A percentile compares a stretch with the other conserved stretches of the same genome.
phyloP scores from a whole-genome alignment of 1,140 invertebrate genomes.

The Drosophila subpulchrella region DNA sequence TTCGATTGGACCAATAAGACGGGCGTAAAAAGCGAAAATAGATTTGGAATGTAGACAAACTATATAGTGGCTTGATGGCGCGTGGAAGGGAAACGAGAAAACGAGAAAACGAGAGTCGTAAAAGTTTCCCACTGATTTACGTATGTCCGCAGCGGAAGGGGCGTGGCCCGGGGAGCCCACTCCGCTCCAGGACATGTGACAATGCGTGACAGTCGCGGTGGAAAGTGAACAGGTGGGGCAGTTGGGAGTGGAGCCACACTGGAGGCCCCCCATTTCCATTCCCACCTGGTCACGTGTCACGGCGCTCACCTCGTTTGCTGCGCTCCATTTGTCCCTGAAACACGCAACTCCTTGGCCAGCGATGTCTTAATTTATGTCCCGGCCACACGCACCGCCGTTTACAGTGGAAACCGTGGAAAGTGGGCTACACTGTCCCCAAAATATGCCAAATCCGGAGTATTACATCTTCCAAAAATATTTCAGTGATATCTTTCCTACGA shows the following conservation, averaged over 20 bases:
- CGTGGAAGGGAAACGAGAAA: not conserved
- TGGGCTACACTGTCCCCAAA: not conserved
- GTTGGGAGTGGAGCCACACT: constrained; percentile 1
- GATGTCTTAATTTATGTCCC: constrained; percentile 68
- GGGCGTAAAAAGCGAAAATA: constrained; percentile 33
- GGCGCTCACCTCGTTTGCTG: constrained; percentile 7
- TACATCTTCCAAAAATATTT: no score
- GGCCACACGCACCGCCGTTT: constrained; percentile 49
- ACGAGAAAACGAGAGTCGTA: not conserved
- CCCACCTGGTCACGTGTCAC: constrained; percentile 61
- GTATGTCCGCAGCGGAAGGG: constrained; percentile 7
- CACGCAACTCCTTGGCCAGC: constrained; percentile 55
- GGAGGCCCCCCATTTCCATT: not conserved
- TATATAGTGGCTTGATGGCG: not conserved
- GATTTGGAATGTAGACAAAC: constrained; percentile 22
- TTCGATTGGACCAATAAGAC: constrained; percentile 35
- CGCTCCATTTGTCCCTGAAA: constrained; percentile 22
- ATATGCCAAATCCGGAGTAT: not conserved
- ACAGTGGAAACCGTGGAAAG: not conserved
- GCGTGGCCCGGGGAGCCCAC: not conserved
- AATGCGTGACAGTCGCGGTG: constrained; percentile 61
- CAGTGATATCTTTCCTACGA: no score
- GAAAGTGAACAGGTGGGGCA: not conserved
- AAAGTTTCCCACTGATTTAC: constrained; percentile 27
- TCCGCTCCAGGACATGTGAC: constrained; percentile 35